Conservation (phyloP, 1,140 invertebrate species). For the Brachionus rotundiformis region DNA sequence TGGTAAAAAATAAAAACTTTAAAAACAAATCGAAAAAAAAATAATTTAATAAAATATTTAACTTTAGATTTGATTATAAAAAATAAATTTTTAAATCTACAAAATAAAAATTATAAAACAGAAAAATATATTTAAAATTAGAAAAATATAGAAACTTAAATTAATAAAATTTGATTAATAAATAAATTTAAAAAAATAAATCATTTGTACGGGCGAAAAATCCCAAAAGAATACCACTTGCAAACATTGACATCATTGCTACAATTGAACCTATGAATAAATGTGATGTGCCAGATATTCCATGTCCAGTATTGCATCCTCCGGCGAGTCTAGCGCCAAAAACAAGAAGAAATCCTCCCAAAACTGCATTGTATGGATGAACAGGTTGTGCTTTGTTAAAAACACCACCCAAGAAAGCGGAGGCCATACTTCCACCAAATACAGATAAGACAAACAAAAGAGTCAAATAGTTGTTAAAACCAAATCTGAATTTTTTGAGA, state of each 20-base stretch:
- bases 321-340: slow-evolving; percentile 42
- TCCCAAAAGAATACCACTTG: background rate
- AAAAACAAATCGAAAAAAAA: too few species aligned
- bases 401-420: background rate
- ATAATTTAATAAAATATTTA: too few species aligned
- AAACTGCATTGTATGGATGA: slow-evolving; percentile 1
- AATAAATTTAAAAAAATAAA: background rate
- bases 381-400: background rate
- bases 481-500: background rate
- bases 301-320: slow-evolving; percentile 45
- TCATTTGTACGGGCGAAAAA: background rate
- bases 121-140: background rate
- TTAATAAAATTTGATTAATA: background rate
- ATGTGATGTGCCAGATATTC: slow-evolving; percentile 20
- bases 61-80: too few species aligned
- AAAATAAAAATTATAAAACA: too few species aligned
- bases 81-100: too few species aligned
- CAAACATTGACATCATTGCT: slow-evolving; percentile 43
- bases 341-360: slow-evolving; percentile 43
- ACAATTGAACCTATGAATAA: slow-evolving; percentile 31
- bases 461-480: background rate
- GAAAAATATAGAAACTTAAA: background rate
- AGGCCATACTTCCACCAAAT: background rate
- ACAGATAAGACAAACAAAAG: background rate
- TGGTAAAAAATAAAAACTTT: too few species aligned